These are phyloP conservation scores for Aleiodes sp. DNA, from an alignment of 1,140 invertebrate species.

Conservation along the genomic window DNA sequence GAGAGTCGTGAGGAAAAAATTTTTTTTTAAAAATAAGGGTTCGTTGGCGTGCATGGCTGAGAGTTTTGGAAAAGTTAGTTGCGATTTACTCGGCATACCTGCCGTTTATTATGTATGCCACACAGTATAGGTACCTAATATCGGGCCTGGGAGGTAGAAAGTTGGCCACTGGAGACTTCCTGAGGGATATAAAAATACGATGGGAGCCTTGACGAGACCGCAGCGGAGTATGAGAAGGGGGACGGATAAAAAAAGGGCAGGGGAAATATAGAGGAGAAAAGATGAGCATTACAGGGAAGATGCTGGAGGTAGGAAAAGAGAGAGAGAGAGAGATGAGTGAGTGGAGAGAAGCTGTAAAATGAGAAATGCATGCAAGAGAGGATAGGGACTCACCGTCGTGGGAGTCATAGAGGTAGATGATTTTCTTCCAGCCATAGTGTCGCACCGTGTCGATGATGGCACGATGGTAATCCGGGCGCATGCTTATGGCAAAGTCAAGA, in stretches of 20 bases:
- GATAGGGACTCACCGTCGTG: constrained; percentile 84
- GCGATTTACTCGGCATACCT: constrained; percentile 24
- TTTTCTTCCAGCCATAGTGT: constrained; percentile 90
- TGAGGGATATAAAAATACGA: constrained; percentile 26
- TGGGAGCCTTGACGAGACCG: constrained; percentile 17
- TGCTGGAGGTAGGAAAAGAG: constrained; percentile 5
- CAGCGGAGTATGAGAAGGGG: too few species aligned
- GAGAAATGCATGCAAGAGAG: constrained; percentile 53
- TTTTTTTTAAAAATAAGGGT: background rate
- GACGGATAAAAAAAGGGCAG: background rate
- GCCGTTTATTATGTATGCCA: constrained; percentile 29
- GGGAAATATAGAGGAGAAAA: background rate
- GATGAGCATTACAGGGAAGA: background rate
- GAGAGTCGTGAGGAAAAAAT: background rate
- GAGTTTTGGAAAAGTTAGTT: constrained; percentile 25
- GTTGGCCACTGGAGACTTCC: constrained; percentile 27
- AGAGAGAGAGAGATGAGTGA: background rate
- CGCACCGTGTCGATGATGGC: constrained; percentile 93
- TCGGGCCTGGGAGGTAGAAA: constrained; percentile 23
- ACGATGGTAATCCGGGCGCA: constrained; percentile 94
- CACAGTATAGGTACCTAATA: constrained; percentile 28
- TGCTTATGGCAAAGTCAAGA: constrained; percentile 88
- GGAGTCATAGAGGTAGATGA: constrained; percentile 95
- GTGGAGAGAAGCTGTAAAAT: constrained; percentile 45
- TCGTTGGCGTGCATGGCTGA: constrained; percentile 6